Percentiles rank a stretch among this genome's conserved stretches.
phyloP scores from a whole-genome alignment of 1,140 invertebrate genomes.

The Ylistrum balloti region DNA sequence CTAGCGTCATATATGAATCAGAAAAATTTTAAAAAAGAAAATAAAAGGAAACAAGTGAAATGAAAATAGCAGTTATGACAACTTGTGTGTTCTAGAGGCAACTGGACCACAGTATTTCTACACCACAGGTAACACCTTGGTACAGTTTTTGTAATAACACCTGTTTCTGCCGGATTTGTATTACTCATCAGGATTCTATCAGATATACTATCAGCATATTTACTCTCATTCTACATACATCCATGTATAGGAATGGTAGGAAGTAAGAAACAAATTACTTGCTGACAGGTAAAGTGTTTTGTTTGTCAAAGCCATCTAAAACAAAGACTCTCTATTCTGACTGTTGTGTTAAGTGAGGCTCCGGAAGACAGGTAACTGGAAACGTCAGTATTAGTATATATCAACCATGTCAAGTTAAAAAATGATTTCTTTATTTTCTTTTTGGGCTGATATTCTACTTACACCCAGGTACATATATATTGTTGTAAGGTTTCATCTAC shows the following conservation, averaged over 20 bases:
- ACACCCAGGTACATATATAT: neutral
- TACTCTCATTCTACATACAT: neutral
- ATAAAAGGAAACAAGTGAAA: no score
- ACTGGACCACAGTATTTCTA: no score
- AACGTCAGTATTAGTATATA: slow-evolving; percentile 5
- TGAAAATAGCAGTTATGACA: no score
- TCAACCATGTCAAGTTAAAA: neutral
- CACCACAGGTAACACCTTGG: neutral
- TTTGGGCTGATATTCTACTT: neutral
- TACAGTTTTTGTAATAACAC: no score
- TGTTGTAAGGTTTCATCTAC: neutral
- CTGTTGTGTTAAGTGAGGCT: neutral
- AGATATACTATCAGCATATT: neutral
- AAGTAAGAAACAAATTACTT: neutral
- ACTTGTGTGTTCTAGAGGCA: no score
- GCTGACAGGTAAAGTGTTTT: slow-evolving; percentile 19
- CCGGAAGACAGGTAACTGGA: slow-evolving; percentile 6
- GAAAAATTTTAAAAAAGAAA: no score
- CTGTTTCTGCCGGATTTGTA: neutral
- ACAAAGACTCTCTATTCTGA: neutral
- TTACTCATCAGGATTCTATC: slow-evolving; percentile 3
- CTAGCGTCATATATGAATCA: no score
- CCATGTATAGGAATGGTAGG: neutral
- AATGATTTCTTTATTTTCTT: neutral
- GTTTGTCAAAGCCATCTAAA: slow-evolving; percentile 11